These are phyloP conservation scores for Plagodis dolabraria DNA, from an alignment of 2,888 invertebrate genomes.

Conservation along the genomic window DNA sequence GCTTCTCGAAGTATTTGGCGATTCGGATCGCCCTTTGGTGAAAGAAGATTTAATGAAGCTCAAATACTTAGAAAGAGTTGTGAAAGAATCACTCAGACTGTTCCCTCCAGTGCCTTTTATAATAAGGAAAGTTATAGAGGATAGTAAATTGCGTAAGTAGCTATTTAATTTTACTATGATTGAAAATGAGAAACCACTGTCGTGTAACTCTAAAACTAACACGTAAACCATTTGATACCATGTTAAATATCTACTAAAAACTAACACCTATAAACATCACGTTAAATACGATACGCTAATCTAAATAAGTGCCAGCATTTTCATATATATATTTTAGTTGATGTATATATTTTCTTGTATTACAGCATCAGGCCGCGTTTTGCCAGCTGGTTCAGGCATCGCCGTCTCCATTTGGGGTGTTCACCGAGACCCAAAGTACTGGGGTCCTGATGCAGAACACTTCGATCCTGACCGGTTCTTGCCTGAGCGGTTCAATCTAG, in stretches of 20 bases:
- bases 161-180: neutral
- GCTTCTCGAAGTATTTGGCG: slow-evolving; percentile 63
- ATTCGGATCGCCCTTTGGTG: slow-evolving; percentile 60
- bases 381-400: slow-evolving; percentile 77
- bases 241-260: too few species aligned
- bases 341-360: neutral
- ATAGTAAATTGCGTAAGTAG: slow-evolving; percentile 68
- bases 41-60: slow-evolving; percentile 67
- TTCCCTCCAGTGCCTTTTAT: slow-evolving; percentile 76
- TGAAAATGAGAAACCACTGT: too few species aligned
- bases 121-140: slow-evolving; percentile 69
- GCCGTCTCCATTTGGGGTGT: slow-evolving; percentile 76
- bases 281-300: too few species aligned
- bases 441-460: slow-evolving; percentile 85
- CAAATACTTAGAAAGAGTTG: slow-evolving; percentile 69
- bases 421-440: slow-evolving; percentile 84
- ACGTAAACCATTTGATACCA: too few species aligned
- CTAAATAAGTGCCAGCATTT: too few species aligned
- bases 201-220: too few species aligned
- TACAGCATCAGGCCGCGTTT: slow-evolving; percentile 63
- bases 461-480: slow-evolving; percentile 87
- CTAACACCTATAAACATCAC: too few species aligned
- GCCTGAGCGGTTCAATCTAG: slow-evolving; percentile 74
- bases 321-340: too few species aligned
- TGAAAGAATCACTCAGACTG: slow-evolving; percentile 70